Evolutionary conservation across 2,888 invertebrate genomes (phyloP).

Genomic region (Mylabris sibirica): DNA sequence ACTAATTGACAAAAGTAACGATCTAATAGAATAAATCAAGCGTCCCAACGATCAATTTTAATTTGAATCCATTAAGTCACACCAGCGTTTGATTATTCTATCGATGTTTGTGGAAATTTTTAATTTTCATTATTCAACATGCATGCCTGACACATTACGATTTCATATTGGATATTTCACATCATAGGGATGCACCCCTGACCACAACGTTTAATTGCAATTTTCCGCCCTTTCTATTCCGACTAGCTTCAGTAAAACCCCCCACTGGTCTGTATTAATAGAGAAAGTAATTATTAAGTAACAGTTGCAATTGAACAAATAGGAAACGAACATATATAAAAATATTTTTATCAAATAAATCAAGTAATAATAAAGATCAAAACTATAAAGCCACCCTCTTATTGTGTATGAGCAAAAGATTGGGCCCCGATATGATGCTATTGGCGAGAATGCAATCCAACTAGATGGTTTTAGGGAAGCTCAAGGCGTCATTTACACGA

Average conservation of each 20-base stretch:
- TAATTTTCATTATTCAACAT: neutral
- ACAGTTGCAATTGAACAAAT: neutral
- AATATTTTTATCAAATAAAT: constrained; percentile 37
- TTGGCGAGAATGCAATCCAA: constrained; percentile 26
- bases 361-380: constrained; percentile 39
- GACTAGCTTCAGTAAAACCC: constrained; percentile 41
- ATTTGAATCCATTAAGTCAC: neutral
- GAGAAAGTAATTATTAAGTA: constrained; percentile 10
- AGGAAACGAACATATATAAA: neutral
- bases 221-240: constrained; percentile 47
- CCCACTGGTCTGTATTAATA: constrained; percentile 23
- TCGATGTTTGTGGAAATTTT: neutral
- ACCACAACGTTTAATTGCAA: constrained; percentile 49
- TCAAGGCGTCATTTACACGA: constrained; percentile 51
- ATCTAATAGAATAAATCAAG: neutral
- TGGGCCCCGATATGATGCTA: constrained; percentile 42
- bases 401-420: constrained; percentile 36
- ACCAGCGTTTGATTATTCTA: neutral
- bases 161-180: constrained; percentile 11
- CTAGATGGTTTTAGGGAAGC: constrained; percentile 43
- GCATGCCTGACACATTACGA: constrained; percentile 2
- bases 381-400: constrained; percentile 24
- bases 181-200: constrained; percentile 38
- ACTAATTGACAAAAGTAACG: neutral
- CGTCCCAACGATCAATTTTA: neutral